Conservation (phyloP, 2,113 vertebrate species). For the Oceanodroma tethys region DNA sequence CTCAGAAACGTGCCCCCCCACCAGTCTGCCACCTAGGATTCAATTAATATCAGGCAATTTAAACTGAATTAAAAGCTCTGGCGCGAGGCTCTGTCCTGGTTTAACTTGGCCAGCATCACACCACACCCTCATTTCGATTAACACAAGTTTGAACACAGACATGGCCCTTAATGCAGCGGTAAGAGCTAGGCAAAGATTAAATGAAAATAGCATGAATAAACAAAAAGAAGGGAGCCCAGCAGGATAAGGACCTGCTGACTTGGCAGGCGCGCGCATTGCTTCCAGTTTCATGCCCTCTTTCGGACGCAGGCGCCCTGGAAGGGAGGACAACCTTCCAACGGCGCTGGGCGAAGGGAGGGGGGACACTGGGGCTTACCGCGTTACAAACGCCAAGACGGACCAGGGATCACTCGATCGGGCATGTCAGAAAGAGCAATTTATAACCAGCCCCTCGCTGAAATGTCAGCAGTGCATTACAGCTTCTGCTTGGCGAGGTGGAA, state of each 20-base stretch:
- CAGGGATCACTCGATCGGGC: not conserved
- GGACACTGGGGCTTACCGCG: accelerated
- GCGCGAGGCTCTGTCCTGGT: not conserved
- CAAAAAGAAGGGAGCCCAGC: not conserved
- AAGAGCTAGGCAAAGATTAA: not conserved
- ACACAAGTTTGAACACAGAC: not conserved
- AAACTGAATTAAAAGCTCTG: not conserved
- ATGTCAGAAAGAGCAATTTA: not conserved
- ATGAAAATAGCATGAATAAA: not conserved
- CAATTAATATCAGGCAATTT: not conserved
- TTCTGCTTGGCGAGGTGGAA: not conserved
- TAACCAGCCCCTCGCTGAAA: not conserved
- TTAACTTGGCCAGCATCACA: not conserved
- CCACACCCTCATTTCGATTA: not conserved
- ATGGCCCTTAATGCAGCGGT: accelerated
- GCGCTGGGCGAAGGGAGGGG: not conserved
- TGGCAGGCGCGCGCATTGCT: not conserved
- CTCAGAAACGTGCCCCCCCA: not conserved
- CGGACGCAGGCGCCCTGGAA: not conserved
- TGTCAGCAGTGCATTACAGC: not conserved
- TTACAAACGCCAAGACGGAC: accelerated
- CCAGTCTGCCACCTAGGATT: not conserved
- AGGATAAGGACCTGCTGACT: not conserved
- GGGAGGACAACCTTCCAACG: not conserved
- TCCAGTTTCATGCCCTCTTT: not conserved